These are phyloP conservation scores for Agriopis aurantiaria DNA, from an alignment of 2,888 invertebrate genomes.

Conservation along the genomic window DNA sequence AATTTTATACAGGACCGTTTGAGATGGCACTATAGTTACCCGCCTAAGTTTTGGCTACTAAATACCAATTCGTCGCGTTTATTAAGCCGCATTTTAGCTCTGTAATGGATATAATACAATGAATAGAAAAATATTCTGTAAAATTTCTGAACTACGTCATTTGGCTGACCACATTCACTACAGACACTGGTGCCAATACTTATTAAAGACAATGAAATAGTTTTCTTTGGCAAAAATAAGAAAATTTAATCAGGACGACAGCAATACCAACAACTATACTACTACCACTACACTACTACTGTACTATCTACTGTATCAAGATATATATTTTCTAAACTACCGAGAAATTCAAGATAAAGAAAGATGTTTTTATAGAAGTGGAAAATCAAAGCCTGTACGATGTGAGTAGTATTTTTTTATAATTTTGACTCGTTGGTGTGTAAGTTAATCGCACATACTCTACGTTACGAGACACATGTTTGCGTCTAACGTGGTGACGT, in stretches of 20 bases:
- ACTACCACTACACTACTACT: too few species aligned
- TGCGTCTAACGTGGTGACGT: constrained; percentile 20
- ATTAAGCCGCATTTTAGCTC: neutral
- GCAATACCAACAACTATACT: too few species aligned
- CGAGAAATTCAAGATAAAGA: neutral
- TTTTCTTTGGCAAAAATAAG: neutral
- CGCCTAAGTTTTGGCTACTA: neutral
- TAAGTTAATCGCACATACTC: neutral
- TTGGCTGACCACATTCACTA: constrained; percentile 2
- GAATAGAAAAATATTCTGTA: constrained; percentile 7
- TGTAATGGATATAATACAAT: constrained; percentile 3
- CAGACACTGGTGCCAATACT: constrained; percentile 1
- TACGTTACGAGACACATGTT: constrained; percentile 16
- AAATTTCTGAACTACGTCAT: neutral
- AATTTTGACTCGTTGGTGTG: neutral
- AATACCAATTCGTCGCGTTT: constrained; percentile 13
- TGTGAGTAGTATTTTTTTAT: constrained; percentile 6
- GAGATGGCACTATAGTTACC: neutral
- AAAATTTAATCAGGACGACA: neutral
- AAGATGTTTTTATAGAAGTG: neutral
- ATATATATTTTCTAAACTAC: neutral
- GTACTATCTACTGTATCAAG: too few species aligned
- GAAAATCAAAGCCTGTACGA: neutral
- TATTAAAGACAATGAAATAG: too few species aligned
- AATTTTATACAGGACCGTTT: too few species aligned